These are phyloP conservation scores for Mycalesis mineus DNA, from an alignment of 2,888 invertebrate species.

Conservation along the genomic window DNA sequence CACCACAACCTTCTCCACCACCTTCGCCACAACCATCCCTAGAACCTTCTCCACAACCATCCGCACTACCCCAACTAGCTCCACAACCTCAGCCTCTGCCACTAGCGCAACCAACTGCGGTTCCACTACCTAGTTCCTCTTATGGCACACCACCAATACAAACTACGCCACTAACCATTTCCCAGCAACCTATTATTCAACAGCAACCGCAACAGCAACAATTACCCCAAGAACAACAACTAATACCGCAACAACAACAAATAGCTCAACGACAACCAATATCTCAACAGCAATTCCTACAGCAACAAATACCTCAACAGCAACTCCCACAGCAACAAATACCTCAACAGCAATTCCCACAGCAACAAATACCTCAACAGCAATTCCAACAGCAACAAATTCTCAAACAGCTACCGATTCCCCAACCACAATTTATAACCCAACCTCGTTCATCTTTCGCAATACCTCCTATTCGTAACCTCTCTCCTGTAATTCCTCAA, in stretches of 20 bases:
- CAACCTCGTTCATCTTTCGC: conserved; percentile 25
- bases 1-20: conserved; percentile 26
- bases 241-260: conserved; percentile 25
- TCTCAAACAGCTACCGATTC: conserved; percentile 15
- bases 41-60: conserved; percentile 27
- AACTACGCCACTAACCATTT: background rate
- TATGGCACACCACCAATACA: conserved; percentile 3
- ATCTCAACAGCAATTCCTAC: too few relatives aligned
- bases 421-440: conserved; percentile 30
- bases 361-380: conserved; percentile 2
- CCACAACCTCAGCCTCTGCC: conserved; percentile 27
- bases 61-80: too few relatives aligned
- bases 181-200: background rate
- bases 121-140: conserved; percentile 15
- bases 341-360: too few relatives aligned
- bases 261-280: too few relatives aligned
- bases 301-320: too few relatives aligned
- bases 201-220: too few relatives aligned
- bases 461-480: background rate
- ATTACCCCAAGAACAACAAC: conserved; percentile 12
- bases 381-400: conserved; percentile 23
- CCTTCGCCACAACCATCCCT: conserved; percentile 27
- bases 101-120: conserved; percentile 27
- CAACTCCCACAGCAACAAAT: too few relatives aligned
- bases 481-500: background rate